A percentile compares a stretch with the other conserved stretches of the same genome.
phyloP scores from a whole-genome alignment of 2,888 invertebrate species.

The Blastobasis lacticolella region DNA sequence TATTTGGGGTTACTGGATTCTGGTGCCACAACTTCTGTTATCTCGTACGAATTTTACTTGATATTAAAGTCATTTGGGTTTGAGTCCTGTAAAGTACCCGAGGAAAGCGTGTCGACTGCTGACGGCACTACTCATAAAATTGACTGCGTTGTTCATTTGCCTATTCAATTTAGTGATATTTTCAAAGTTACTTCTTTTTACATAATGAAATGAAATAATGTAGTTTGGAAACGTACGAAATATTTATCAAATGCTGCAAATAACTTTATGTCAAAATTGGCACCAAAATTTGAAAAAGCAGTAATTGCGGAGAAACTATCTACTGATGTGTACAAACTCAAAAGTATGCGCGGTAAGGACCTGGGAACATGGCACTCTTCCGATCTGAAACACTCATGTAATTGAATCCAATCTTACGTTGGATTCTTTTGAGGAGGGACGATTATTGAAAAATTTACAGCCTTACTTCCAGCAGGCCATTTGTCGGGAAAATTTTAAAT shows the following conservation, averaged over 20 bases:
- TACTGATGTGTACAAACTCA: no score
- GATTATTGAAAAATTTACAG: conserved; percentile 7
- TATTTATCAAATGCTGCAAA: no score
- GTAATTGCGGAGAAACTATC: no score
- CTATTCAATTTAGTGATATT: not conserved
- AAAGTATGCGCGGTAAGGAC: no score
- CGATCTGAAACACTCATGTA: no score
- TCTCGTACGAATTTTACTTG: not conserved
- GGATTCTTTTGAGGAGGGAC: no score
- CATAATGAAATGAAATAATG: no score
- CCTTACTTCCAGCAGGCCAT: conserved; percentile 8
- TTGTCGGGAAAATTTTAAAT: conserved; percentile 3
- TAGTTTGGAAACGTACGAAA: no score
- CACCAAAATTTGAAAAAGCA: no score
- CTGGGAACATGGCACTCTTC: no score
- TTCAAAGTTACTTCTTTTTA: not conserved
- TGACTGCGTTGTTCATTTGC: not conserved
- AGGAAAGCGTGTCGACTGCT: not conserved
- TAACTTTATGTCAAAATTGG: no score
- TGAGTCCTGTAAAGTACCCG: not conserved
- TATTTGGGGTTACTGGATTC: conserved; percentile 1
- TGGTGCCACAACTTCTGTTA: conserved; percentile 1
- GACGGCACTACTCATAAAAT: conserved; percentile 1
- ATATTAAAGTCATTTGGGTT: conserved; percentile 1
- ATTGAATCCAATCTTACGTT: no score